Conservation (phyloP, 2,888 invertebrate genomes). For the Watsonalla binaria region DNA sequence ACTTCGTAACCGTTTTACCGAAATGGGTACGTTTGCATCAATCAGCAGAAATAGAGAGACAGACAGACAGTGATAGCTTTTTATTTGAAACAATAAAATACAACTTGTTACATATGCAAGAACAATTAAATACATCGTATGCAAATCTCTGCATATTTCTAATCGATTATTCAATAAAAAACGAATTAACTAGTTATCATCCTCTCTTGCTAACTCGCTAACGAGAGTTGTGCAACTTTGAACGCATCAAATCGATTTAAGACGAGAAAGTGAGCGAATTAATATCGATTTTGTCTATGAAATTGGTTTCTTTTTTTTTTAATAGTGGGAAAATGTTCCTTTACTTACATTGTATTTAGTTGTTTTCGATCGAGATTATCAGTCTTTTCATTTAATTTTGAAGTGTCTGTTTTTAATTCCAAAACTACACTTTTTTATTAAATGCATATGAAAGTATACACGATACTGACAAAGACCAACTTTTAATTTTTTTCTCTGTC, state of each 20-base stretch:
- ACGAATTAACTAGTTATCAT: background rate
- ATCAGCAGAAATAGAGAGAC: background rate
- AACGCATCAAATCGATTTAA: constrained; percentile 31
- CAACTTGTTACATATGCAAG: background rate
- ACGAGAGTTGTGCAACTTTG: constrained; percentile 6
- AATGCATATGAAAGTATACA: no score
- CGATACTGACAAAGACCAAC: no score
- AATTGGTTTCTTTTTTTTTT: constrained; percentile 37
- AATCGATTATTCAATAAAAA: background rate
- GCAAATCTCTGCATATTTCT: background rate
- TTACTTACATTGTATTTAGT: no score
- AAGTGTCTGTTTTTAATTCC: no score
- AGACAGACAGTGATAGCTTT: background rate
- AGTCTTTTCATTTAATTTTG: no score
- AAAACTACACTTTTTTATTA: no score
- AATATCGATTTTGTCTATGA: constrained; percentile 35
- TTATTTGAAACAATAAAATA: background rate
- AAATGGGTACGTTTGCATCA: background rate
- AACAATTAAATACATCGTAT: background rate
- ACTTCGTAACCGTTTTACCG: background rate
- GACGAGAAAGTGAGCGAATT: constrained; percentile 43
- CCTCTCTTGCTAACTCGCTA: background rate
- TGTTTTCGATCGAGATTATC: no score
- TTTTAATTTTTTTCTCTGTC: no score
- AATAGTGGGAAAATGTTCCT: constrained; percentile 13